Evolutionary conservation across 2,888 invertebrate species (phyloP).

Genomic region (Caenorhabditis doughertyi): DNA sequence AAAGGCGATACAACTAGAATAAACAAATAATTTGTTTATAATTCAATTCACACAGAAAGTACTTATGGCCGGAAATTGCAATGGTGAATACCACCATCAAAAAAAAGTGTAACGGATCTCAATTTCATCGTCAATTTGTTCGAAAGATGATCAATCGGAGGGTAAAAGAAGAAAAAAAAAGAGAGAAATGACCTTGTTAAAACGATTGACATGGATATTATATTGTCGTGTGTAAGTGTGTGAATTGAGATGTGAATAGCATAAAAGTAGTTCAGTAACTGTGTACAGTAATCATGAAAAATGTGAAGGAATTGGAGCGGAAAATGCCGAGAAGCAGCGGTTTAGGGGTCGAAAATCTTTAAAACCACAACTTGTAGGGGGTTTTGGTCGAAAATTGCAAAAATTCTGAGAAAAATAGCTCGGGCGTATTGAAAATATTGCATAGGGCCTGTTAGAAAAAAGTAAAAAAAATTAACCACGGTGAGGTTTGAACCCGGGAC

Average conservation of each 20-base stretch:
- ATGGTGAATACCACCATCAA: too few species aligned
- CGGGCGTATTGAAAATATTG: neutral
- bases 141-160: neutral
- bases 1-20: neutral
- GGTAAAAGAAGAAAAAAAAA: neutral
- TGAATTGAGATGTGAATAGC: too few species aligned
- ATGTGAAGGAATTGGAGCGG: neutral
- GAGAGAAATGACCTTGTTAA: neutral
- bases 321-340: too few species aligned
- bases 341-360: too few species aligned
- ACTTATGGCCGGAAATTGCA: slow-evolving; percentile 3
- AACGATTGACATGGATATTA: slow-evolving; percentile 14
- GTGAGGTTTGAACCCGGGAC: neutral
- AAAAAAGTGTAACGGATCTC: neutral
- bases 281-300: neutral
- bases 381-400: neutral
- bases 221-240: slow-evolving; percentile 3
- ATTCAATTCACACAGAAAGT: neutral
- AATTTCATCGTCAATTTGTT: neutral
- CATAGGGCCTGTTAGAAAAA: too few species aligned
- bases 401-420: neutral
- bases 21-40: slow-evolving; percentile 9
- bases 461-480: neutral
- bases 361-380: too few species aligned
- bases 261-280: neutral